Conservation (phyloP, 53 echinoderm and acorn worm species). For the Crossaster papposus region DNA sequence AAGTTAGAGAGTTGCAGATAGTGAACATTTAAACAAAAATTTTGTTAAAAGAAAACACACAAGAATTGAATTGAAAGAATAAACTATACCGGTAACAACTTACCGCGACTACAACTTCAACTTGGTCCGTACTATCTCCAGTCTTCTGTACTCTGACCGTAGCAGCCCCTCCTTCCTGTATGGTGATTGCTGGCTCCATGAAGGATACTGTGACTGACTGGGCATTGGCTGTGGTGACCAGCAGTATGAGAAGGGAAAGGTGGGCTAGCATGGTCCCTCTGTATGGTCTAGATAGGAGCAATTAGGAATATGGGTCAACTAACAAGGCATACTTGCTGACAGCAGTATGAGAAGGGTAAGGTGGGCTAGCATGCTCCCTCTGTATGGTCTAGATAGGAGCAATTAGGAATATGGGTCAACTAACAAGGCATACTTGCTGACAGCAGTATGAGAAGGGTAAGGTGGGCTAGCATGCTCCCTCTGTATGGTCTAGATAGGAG, state of each 20-base stretch:
- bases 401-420: neutral
- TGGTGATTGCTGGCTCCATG: conserved; percentile 61
- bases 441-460: conserved; percentile 28
- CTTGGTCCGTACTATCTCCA: conserved; percentile 49
- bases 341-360: conserved; percentile 23
- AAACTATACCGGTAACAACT: conserved; percentile 11
- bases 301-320: neutral
- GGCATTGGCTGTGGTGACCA: conserved; percentile 28
- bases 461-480: conserved; percentile 9
- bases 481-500: neutral
- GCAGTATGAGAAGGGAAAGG: conserved; percentile 17
- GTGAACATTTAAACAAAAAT: no score
- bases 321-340: no score
- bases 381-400: neutral
- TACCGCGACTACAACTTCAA: conserved; percentile 74
- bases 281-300: neutral
- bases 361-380: conserved; percentile 11
- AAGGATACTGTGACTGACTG: conserved; percentile 73
- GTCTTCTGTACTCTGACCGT: conserved; percentile 69
- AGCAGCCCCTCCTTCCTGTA: conserved; percentile 70
- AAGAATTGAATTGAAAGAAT: no score
- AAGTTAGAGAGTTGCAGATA: no score
- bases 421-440: no score
- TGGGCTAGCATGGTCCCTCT: conserved; percentile 13
- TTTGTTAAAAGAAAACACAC: no score